Evolutionary conservation across 2,113 vertebrate species (phyloP).

Genomic region (Pangasianodon hypophthalmus): DNA sequence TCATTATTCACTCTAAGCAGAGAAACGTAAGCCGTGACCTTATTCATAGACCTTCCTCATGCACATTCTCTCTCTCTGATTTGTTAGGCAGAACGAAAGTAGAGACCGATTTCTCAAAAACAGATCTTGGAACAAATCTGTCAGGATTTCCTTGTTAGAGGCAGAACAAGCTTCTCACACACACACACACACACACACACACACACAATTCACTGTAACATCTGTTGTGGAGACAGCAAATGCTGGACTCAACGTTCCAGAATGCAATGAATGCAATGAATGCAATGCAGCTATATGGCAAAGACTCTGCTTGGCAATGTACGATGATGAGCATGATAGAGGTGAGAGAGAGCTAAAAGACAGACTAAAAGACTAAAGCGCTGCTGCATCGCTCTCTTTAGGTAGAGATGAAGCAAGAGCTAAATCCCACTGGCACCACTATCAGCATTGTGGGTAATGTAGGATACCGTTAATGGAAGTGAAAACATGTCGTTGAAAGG

Average conservation of each 20-base stretch:
- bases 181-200: not conserved
- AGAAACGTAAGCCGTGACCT: not conserved
- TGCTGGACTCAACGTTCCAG: not conserved
- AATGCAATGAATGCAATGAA: not conserved
- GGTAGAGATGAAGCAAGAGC: not conserved
- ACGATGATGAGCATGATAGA: not conserved
- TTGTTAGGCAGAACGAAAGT: not conserved
- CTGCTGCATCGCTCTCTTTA: not conserved
- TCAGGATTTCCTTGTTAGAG: constrained; percentile 1
- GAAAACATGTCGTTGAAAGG: not conserved
- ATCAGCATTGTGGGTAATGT: not conserved
- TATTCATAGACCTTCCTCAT: not conserved
- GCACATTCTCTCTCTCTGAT: not conserved
- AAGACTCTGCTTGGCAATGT: not conserved
- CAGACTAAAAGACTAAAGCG: not conserved
- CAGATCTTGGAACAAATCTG: not conserved
- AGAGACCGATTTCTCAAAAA: not conserved
- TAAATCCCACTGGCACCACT: not conserved
- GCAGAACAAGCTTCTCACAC: not conserved
- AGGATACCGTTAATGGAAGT: not conserved
- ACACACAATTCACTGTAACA: not conserved
- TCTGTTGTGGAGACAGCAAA: not conserved
- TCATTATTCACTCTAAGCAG: constrained; percentile 21
- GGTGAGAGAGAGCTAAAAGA: not conserved
- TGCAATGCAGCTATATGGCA: not conserved